phyloP scores from a whole-genome alignment of 1,140 invertebrate species.

The Caerostris extrusa region DNA sequence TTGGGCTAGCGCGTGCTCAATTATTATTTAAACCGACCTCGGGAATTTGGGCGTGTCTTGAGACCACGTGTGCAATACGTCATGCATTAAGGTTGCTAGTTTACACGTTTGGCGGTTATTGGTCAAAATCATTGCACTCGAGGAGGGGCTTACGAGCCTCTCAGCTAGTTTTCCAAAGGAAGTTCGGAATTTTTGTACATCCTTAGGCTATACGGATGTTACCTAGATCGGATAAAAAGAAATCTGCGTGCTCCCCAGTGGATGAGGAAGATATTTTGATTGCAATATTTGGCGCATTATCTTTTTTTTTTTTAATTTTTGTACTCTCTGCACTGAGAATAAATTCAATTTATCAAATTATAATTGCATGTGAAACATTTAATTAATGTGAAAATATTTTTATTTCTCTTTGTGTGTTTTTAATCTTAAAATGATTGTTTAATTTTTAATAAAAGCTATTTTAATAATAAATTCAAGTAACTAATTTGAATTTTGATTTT shows the following conservation, averaged over 20 bases:
- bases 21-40: conserved; percentile 74
- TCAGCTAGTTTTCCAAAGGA: conserved; percentile 23
- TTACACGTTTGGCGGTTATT: conserved; percentile 34
- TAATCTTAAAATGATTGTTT: too few species aligned
- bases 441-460: too few species aligned
- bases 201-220: conserved; percentile 74
- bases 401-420: too few species aligned
- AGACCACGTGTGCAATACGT: conserved; percentile 58
- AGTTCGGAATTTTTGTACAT: conserved; percentile 12
- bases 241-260: conserved; percentile 37
- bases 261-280: conserved; percentile 1
- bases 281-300: conserved; percentile 59
- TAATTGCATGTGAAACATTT: too few species aligned
- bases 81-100: conserved; percentile 59
- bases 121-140: not conserved
- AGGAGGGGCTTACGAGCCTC: conserved; percentile 30
- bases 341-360: not conserved
- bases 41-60: conserved; percentile 67
- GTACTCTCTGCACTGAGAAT: not conserved
- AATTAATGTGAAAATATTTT: too few species aligned
- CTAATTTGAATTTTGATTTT: too few species aligned
- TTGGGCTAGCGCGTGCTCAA: conserved; percentile 44
- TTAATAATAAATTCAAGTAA: too few species aligned
- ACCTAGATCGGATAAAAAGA: conserved; percentile 66
- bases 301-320: not conserved